A percentile compares a stretch with the other conserved stretches of the same genome.
phyloP scores from a whole-genome alignment of 2,113 vertebrate genomes.

The Pagrus major region DNA sequence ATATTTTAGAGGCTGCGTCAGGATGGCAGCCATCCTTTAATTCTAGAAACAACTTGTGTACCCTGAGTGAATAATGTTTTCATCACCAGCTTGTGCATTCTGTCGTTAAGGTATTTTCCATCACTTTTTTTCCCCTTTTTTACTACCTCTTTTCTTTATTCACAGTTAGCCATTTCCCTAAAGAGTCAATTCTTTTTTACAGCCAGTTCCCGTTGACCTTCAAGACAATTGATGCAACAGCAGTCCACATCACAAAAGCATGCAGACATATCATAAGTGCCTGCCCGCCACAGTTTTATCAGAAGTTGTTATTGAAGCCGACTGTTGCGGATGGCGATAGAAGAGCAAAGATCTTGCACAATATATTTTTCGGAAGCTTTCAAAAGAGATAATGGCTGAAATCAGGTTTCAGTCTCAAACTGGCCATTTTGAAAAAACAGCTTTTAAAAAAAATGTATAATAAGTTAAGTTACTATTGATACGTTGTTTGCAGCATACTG shows the following conservation, averaged over 20 bases:
- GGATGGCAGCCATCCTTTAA: not conserved
- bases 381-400: not conserved
- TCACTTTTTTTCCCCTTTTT: not conserved
- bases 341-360: not conserved
- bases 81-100: too few species aligned
- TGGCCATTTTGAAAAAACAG: not conserved
- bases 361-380: not conserved
- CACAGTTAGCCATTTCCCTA: not conserved
- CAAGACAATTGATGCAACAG: not conserved
- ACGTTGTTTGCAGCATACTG: not conserved
- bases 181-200: not conserved
- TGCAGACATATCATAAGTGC: not conserved
- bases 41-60: not conserved
- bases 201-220: not conserved
- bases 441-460: not conserved
- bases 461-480: too few species aligned
- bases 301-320: not conserved
- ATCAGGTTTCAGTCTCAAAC: not conserved
- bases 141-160: not conserved
- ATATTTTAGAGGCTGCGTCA: conserved; percentile 69
- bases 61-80: not conserved
- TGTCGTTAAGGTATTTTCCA: too few species aligned
- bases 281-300: not conserved
- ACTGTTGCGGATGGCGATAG: not conserved
- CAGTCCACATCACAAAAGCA: not conserved